Evolutionary conservation across 2,113 vertebrate species (phyloP), one percentile per base, ranked within the genome.

Genomic region (Callionymus lyra): DNA sequence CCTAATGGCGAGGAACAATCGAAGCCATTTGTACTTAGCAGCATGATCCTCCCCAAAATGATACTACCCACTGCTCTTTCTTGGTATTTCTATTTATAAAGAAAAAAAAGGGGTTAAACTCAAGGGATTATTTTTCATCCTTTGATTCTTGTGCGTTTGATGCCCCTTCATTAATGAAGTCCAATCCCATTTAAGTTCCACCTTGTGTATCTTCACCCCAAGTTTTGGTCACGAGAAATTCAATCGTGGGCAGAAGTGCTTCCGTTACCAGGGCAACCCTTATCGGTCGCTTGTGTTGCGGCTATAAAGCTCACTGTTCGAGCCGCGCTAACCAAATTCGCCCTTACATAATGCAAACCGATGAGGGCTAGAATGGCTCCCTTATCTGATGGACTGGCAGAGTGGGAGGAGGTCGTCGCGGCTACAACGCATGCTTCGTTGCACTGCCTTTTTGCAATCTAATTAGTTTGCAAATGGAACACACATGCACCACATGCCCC

Each of bases 381-480:
- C 80, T 83, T 86, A 86, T 87, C 85, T 81, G 84, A 85, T 82
- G 60, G 72, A 76, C 74, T 53, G 65, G 57, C 66, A 71, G 54
- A 63, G 68, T 44, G 65, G 76, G 65, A 53, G 56, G 67, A 53
- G 64, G 53, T 1, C 31, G 16, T 6, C 11, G 4, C 4, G 44
- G 55, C 59, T 55, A 56, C 71, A 73, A 65, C 67, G 66, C 71
- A 79, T 56, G 72, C 65, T 78, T 83, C 73, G 78, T 57, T 81
- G 79, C 60, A 56, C 76, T 47, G 68, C 75, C 70, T 76, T n/a
- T n/a, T 76, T 69, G 68, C 75, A 79, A 84, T 86, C 72, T 81
- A 82, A 86, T 87, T 85, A 86, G 75, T 56, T 63, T 47, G 63
- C 59, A 82, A 85, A 84, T 84, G 82, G 83, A 84, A 82, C 72